phyloP scores from a whole-genome alignment of 2,888 invertebrate genomes.

The Tetragnatha montana region DNA sequence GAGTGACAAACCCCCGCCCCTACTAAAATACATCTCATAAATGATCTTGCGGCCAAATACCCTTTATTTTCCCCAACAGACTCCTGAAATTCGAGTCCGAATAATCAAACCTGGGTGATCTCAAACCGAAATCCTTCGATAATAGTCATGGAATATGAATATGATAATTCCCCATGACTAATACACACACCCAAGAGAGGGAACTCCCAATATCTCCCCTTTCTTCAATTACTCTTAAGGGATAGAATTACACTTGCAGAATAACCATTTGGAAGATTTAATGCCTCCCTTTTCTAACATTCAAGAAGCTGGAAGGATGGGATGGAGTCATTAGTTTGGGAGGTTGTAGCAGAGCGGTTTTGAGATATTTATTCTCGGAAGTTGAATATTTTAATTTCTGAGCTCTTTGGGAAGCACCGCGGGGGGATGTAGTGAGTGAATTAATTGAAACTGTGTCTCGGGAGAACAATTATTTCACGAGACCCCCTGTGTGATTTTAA shows the following conservation, averaged over 20 bases:
- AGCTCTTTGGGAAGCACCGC: not conserved
- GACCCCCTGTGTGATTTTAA: not conserved
- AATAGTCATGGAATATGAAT: conserved; percentile 44
- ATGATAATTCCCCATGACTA: conserved; percentile 55
- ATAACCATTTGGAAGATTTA: conserved; percentile 64
- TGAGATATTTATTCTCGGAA: conserved; percentile 28
- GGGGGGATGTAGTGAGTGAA: not conserved
- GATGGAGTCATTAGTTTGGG: conserved; percentile 48
- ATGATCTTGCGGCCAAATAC: not conserved
- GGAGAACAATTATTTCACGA: not conserved
- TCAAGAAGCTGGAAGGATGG: not conserved
- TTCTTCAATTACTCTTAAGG: conserved; percentile 60
- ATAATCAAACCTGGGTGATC: conserved; percentile 44
- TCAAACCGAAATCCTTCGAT: conserved; percentile 37
- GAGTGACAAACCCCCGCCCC: not conserved
- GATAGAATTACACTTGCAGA: conserved; percentile 49
- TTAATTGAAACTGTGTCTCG: conserved; percentile 39
- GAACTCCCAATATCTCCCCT: conserved; percentile 48
- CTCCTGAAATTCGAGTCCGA: conserved; percentile 3
- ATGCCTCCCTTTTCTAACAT: conserved; percentile 26
- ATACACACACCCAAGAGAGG: conserved; percentile 39
- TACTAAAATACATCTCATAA: not conserved
- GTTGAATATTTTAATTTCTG: conserved; percentile 57
- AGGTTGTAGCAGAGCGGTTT: not conserved
- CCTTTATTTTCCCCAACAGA: not conserved